Conservation (phyloP, 2,113 vertebrate genomes). For the cattle (Bos taurus) region ARS-UCD2.0 NC_037346.1:43633501-43634000, state of each 20-base stretch:
- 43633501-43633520: not conserved
- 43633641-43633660: not conserved
- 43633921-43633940: not conserved
- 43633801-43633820: not conserved
- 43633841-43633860: not conserved
- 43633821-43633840: not conserved
- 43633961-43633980: not conserved
- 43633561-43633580: too few relatives aligned
- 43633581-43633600: not conserved
- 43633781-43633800: not conserved
- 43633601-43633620: not conserved
- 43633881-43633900: too few relatives aligned
- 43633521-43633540: not conserved
- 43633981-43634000: not conserved
- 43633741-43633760: not conserved
- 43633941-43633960: not conserved
- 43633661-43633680: not conserved
- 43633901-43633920: not conserved
- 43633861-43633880: not conserved
- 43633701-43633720: not conserved
- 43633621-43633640: not conserved
- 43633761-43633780: not conserved
- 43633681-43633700: not conserved
- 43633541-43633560: not conserved
- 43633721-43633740: not conserved